Base-by-base conservation (phyloP, 2,888 invertebrate genomes). In the Crematogaster levior region DNA sequence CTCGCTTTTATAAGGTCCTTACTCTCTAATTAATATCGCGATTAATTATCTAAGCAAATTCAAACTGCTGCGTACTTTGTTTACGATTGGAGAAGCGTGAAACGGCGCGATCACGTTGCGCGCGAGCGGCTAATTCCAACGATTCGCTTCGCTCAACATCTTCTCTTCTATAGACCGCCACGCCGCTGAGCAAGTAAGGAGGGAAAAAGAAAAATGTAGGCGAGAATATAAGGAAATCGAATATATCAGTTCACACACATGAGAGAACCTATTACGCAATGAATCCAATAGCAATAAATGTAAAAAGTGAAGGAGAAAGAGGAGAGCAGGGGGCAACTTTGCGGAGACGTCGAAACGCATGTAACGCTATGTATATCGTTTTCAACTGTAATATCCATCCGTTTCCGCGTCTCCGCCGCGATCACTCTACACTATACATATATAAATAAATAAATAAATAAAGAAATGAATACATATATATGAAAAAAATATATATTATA, bases 241-340 rank as follows among this genome's bases (percentile, higher is more conserved):
- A 81, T 82, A 90, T 87, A 90, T 90, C 89, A 87, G 84, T 87
- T 87, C 80, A 73, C 83, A 83, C 43, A 46, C 53, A 87, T 70
- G 82, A 63, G 85, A 84, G 85, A 88, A 91, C 88, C 89, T 91
- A 93, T 91, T 92, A 92, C 92, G 93, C 92, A 93, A 93, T 93
- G 93, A 93, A 94, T 93, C 91, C 93, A 91, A 94, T 93, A 94
- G 94, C 93, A 94, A 94, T 94, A 94, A 94, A 82, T 89, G 87
- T 90, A 85, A 86, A 90, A 86, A 86, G 81, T 53, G 61, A 80
- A 85, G 72, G 40, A 46, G 53, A 53, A 48, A 68, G 18, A 65
- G 60, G 58, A 66, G 70, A 43, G 37, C n/a, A 58, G 61, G 65
- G 61, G 66, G 53, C 30, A 87, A 85, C 70, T 61, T 84, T 80